phyloP scores from a whole-genome alignment of 2,888 invertebrate species.

The Ichneumoninae sp. region DNA sequence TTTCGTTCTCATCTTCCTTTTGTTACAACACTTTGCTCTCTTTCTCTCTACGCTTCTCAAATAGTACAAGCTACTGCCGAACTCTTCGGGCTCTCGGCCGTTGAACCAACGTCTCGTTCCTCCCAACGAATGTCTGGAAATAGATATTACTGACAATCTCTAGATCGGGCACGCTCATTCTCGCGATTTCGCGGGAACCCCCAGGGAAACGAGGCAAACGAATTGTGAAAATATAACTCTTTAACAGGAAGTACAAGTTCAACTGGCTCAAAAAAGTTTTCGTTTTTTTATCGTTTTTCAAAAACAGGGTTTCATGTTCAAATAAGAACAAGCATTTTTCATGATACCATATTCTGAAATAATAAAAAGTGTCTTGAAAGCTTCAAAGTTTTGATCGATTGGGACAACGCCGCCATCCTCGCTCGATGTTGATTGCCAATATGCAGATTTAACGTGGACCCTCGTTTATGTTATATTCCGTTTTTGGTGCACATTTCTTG shows the following conservation, averaged over 20 bases:
- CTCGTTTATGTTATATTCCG: no score
- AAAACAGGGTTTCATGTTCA: background rate
- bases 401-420: no score
- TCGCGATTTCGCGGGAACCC: background rate
- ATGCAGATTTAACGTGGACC: no score
- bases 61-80: background rate
- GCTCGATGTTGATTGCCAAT: background rate
- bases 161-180: constrained; percentile 8
- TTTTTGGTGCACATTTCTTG: no score
- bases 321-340: no score
- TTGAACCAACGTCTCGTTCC: constrained; percentile 27
- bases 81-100: constrained; percentile 14
- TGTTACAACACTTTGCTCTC: constrained; percentile 8
- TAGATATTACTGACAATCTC: constrained; percentile 36
- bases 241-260: background rate
- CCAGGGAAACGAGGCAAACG: background rate
- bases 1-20: constrained; percentile 17
- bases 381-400: no score
- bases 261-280: background rate
- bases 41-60: constrained; percentile 5
- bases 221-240: background rate
- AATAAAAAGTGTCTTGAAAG: no score
- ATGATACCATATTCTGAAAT: no score
- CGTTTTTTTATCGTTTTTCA: background rate
- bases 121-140: constrained; percentile 32